Conservation (phyloP, 2,797 vertebrate genomes). For the Squalus acanthias region DNA sequence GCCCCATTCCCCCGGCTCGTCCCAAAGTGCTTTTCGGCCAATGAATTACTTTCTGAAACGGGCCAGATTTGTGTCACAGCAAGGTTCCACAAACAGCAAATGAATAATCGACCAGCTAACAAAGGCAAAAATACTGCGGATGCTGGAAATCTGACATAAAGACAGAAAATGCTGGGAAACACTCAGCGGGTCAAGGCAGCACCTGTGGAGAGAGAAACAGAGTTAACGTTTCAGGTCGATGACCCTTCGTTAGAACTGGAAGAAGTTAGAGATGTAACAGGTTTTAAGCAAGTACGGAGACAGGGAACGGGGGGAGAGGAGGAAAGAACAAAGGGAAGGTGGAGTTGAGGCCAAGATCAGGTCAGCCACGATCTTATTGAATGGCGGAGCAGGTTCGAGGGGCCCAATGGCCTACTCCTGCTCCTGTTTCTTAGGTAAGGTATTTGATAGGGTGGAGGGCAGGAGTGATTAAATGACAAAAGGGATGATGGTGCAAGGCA, state of each 20-base stretch:
- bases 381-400: too few species aligned
- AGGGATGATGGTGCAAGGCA: too few species aligned
- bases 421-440: not conserved
- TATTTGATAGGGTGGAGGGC: not conserved
- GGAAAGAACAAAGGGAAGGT: not conserved
- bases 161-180: not conserved
- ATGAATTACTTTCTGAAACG: not conserved
- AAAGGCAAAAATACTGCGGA: not conserved
- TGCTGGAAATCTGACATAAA: not conserved
- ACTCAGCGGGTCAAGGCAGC: not conserved
- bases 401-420: too few species aligned
- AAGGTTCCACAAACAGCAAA: not conserved
- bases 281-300: not conserved
- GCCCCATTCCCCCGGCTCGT: not conserved
- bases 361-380: too few species aligned
- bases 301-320: not conserved
- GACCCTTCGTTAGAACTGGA: not conserved
- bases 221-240: not conserved
- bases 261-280: not conserved
- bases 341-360: too few species aligned
- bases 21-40: not conserved
- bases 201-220: not conserved
- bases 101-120: not conserved
- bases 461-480: not conserved
- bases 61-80: not conserved